phyloP scores from a whole-genome alignment of 2,113 vertebrate genomes.

The Rattus rattus region DNA sequence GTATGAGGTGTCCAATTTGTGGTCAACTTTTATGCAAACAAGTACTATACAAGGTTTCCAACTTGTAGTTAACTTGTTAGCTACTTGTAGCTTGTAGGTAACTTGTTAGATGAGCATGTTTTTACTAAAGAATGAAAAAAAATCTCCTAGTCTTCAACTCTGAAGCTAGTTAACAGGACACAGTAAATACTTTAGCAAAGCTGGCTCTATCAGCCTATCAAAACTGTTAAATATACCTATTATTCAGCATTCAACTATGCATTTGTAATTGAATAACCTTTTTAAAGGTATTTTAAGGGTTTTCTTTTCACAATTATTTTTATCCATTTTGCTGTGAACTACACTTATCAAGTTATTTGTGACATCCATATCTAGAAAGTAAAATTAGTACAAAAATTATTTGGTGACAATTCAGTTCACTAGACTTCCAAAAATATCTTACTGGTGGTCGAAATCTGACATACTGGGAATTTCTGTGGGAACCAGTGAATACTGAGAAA shows the following conservation, averaged over 20 bases:
- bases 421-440: not conserved
- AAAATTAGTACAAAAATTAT: not conserved
- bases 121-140: not conserved
- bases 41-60: not conserved
- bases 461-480: not conserved
- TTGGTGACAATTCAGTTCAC: not conserved
- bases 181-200: not conserved
- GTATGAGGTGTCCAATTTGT: not conserved
- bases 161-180: not conserved
- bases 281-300: not conserved
- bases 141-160: not conserved
- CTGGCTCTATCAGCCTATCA: not conserved
- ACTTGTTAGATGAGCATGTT: not conserved
- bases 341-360: not conserved
- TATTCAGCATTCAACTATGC: not conserved
- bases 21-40: not conserved
- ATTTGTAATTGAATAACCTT: not conserved
- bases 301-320: not conserved
- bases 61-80: not conserved
- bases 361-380: not conserved
- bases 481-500: constrained; percentile 1
- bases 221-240: not conserved
- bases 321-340: not conserved
- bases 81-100: too few relatives aligned
- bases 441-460: not conserved